Percentiles rank a stretch among this genome's conserved stretches.
These are phyloP conservation scores for Aphis gossypii DNA, from an alignment of 1,140 invertebrate species.

Conservation along the genomic window DNA sequence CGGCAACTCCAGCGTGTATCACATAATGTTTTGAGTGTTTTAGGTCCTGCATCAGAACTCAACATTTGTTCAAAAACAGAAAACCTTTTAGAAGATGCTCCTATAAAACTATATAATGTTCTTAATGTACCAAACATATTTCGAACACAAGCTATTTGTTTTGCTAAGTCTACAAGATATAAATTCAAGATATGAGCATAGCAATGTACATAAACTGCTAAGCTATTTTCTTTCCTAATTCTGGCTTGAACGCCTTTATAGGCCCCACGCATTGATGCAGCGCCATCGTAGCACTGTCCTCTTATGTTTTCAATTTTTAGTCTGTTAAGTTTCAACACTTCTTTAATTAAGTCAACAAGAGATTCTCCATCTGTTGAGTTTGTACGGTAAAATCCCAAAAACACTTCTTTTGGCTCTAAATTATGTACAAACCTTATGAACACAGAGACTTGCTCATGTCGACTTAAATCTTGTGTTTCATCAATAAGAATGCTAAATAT, in stretches of 20 bases:
- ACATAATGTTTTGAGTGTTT: neutral
- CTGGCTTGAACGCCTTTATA: neutral
- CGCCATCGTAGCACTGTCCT: no score
- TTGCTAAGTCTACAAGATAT: neutral
- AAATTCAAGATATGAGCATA: slow-evolving; percentile 1
- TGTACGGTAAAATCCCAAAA: no score
- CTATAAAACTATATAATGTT: neutral
- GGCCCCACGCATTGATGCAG: no score
- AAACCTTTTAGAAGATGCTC: neutral
- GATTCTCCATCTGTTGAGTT: no score
- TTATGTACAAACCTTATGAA: neutral
- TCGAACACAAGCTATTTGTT: neutral
- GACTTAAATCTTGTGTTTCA: neutral
- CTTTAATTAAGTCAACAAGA: no score
- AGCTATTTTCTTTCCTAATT: neutral
- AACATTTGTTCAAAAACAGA: neutral
- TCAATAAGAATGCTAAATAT: neutral
- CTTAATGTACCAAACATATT: neutral
- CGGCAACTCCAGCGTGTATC: neutral
- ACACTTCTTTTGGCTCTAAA: neutral
- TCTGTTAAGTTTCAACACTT: no score
- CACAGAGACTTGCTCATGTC: neutral
- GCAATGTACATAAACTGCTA: neutral
- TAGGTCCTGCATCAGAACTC: neutral
- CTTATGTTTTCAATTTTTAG: no score